Conservation (phyloP, 1,140 invertebrate genomes). For the Samia ricini region DNA sequence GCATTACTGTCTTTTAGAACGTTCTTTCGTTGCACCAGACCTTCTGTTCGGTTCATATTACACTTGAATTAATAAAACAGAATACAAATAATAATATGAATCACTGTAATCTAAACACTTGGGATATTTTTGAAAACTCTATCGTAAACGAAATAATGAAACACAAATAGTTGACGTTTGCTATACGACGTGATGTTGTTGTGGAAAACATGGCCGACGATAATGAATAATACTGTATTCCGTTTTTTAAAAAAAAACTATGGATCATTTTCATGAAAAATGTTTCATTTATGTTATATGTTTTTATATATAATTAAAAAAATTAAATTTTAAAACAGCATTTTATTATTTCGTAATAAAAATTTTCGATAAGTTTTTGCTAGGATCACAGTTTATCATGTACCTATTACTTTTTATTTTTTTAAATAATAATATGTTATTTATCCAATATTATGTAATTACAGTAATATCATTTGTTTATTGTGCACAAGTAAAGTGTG, state of each 20-base stretch:
- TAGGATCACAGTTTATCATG: no score
- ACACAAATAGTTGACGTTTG: slow-evolving; percentile 72
- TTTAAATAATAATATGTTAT: no score
- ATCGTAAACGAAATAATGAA: slow-evolving; percentile 28
- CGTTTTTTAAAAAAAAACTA: background rate
- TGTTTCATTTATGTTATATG: no score
- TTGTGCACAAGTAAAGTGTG: no score
- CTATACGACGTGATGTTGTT: slow-evolving; percentile 65
- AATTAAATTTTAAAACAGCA: no score
- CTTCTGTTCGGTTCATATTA: slow-evolving; percentile 92
- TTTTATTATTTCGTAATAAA: no score
- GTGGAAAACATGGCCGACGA: slow-evolving; percentile 73
- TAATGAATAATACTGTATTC: background rate
- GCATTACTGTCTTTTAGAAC: slow-evolving; percentile 82
- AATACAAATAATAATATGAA: slow-evolving; percentile 30
- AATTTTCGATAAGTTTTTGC: no score
- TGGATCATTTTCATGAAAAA: no score
- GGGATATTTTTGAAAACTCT: slow-evolving; percentile 33
- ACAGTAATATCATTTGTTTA: no score
- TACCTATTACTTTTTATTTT: no score
- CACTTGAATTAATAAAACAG: slow-evolving; percentile 50
- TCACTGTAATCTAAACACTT: slow-evolving; percentile 24
- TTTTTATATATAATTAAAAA: no score
- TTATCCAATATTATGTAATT: no score
- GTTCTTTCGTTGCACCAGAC: slow-evolving; percentile 92